Evolutionary conservation across 2,888 invertebrate genomes (phyloP).

Genomic region (Leptinotarsa haldemani): DNA sequence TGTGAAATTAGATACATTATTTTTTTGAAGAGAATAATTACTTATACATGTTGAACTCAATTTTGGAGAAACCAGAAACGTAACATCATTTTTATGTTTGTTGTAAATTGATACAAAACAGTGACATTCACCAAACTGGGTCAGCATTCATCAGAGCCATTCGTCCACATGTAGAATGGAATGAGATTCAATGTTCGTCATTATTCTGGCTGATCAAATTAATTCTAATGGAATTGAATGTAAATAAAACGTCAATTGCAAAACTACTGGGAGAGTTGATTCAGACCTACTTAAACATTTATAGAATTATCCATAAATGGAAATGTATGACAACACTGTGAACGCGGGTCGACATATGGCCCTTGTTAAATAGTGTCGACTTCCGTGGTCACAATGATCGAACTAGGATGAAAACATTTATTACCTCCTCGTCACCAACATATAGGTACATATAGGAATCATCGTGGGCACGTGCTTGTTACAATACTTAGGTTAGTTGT

Average conservation of each 20-base stretch:
- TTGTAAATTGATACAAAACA: background rate
- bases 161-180: background rate
- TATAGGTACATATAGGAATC: no score
- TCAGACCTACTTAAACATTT: background rate
- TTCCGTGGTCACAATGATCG: slow-evolving; percentile 40
- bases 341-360: slow-evolving; percentile 25
- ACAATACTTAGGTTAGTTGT: no score
- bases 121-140: background rate
- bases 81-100: no score
- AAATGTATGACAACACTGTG: slow-evolving; percentile 25
- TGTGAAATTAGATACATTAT: no score
- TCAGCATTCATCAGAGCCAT: background rate
- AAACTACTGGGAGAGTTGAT: background rate
- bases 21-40: no score
- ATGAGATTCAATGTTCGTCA: background rate
- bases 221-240: slow-evolving; percentile 21
- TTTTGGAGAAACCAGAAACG: no score
- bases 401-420: slow-evolving; percentile 15
- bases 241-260: slow-evolving; percentile 22
- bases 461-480: no score
- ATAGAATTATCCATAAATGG: slow-evolving; percentile 16
- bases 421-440: slow-evolving; percentile 25
- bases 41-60: no score
- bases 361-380: slow-evolving; percentile 42
- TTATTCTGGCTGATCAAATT: slow-evolving; percentile 2